A percentile compares a stretch with the other conserved stretches of the same genome.
These are phyloP conservation scores for Rynchops niger DNA, from an alignment of 2,113 vertebrate species.

Conservation along the genomic window DNA sequence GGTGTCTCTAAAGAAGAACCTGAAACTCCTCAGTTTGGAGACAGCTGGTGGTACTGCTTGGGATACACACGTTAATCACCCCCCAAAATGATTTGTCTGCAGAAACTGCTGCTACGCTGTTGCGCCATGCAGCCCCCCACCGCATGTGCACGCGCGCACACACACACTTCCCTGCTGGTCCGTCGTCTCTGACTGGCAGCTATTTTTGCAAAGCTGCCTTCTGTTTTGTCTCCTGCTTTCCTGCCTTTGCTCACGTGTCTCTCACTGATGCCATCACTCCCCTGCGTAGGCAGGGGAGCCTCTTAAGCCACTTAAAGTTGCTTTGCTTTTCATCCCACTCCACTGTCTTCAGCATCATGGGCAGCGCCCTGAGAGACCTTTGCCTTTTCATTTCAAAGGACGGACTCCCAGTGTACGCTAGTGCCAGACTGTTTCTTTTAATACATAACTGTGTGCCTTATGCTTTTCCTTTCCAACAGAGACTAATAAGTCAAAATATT, in stretches of 20 bases:
- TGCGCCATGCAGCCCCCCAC: neutral
- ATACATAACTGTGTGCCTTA: neutral
- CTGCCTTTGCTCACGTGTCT: neutral
- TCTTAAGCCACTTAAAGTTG: neutral
- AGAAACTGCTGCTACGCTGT: neutral
- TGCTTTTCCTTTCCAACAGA: neutral
- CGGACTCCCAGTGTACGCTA: neutral
- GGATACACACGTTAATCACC: neutral
- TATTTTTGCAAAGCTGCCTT: conserved; percentile 35
- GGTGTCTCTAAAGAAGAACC: neutral
- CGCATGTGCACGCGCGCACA: rapidly evolving
- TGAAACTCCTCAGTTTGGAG: neutral
- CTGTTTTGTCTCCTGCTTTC: conserved; percentile 25
- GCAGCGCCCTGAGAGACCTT: neutral
- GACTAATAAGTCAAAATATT: neutral
- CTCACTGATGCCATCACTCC: neutral
- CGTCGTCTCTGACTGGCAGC: neutral
- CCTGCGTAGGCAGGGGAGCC: neutral
- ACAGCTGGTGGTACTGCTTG: neutral
- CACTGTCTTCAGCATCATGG: neutral
- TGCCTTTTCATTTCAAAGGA: neutral
- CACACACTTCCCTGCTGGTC: neutral
- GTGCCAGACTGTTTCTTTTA: neutral
- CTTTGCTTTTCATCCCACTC: neutral
- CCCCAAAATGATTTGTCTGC: neutral